Base-by-base conservation (phyloP, 2,797 vertebrate genomes). In the Hydrocynus forskahlii region DNA sequence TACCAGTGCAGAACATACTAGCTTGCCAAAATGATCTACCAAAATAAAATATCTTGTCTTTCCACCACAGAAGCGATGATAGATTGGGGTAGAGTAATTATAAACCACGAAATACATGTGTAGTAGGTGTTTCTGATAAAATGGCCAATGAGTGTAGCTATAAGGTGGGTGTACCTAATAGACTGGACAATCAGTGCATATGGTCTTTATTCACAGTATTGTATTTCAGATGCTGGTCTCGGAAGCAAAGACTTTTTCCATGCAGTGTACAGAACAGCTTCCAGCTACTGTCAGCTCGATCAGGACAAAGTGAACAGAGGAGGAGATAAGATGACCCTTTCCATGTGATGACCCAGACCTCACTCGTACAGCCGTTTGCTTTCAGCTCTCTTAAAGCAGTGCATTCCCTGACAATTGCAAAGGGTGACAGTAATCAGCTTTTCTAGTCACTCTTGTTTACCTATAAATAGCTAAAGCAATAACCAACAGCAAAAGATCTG, bases 261-360 rank as follows among this genome's bases (percentile, higher is more conserved):
- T 81, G 54, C 79, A 63, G 66, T 25, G 19, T 38, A 10, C 64
- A 69, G 70, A 21, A 12, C 76, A 75, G 76, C 76, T 70, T 57
- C 71, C 70, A 71, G 29, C 35, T 82, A 67, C 76, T 50, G 69
- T 75, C 75, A 72, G 54, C 69, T 74, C 25, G 25, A 69, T 69
- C 72, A 70, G 64, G 38, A 54, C 43, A 81, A 38, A 57, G 59
- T 64, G 55, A 72, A 64, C 52, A 23, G 75, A 74, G 35, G 62
- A 21, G 23, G 62, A 29, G 52, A 45, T 48, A 45, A 70, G 66
- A 60, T 35, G 45, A 79, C 64, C 45, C 64, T 67, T 67, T 67
- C 38, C 60, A 63, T 29, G 60, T 35, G 25, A 35, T 63, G 60
- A 63, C 60, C 64, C 19, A 67, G 19, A 43, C 40, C 64, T 66